Evolutionary conservation across 2,888 invertebrate genomes (phyloP), one percentile per base, ranked within the genome.

Genomic region (Ichneumoninae sp.): DNA sequence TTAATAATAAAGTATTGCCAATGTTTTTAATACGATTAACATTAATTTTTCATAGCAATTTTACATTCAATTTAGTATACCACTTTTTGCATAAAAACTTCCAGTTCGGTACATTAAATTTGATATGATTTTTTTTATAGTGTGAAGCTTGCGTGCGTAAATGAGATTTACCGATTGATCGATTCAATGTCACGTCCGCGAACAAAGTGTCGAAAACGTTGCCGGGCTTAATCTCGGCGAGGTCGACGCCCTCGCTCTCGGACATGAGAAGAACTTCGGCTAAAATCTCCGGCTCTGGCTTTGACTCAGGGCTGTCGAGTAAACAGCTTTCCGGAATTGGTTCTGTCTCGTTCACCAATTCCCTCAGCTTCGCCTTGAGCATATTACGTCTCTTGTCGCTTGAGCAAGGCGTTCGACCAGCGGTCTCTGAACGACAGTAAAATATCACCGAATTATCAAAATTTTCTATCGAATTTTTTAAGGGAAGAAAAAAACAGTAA

Each of bases 211-310:
- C 76, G 70, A 88, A 88, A 65, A 89, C 83, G 66, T 84, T 82
- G 68, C 83, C 82, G 0, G 88, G 88, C 8, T 79, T 84, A 16
- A 82, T 66, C 8, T 80, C 81, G n/a, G 81, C 84, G 30, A 89
- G 84, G 79, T 87, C 87, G 78, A 82, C 80, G 16, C 84, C 84
- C 72, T 89, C 86, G 19, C 71, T 81, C 54, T 88, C 87, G 13
- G 89, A 89, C 88, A 87, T 87, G 26, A 89, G 82, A 30, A 89
- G 84, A 30, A 88, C 89, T 68, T 87, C 89, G 16, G 89, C 88
- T 7, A 89, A 80, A 22, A 89, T 77, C 80, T 88, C 89, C 60
- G 89, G 87, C 66, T 89, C 89, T 44, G 87, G 88, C 78, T 87
- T 89, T 13, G 79, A 82, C 60, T 86, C 87, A 19, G 80, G 52